Percentiles rank a stretch among this genome's conserved stretches.
Conservation (phyloP, 1,140 invertebrate species). For the Watersipora subatra region DNA sequence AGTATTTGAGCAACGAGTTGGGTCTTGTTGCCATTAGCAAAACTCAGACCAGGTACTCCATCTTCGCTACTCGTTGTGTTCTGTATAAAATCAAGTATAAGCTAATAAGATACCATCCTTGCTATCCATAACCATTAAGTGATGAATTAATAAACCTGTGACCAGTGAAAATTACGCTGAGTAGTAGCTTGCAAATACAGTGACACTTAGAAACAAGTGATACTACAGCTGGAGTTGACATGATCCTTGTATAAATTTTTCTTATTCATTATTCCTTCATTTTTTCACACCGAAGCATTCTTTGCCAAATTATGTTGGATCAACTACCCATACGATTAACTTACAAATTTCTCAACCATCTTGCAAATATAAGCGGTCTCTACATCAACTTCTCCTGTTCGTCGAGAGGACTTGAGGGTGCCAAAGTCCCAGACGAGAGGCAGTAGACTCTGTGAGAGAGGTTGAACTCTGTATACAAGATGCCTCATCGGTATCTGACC, state of each 20-base stretch:
- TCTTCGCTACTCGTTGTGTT: background rate
- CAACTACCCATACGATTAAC: background rate
- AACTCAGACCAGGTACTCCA: background rate
- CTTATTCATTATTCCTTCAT: background rate
- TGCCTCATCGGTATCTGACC: constrained; percentile 29
- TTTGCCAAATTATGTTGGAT: background rate
- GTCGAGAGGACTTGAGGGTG: constrained; percentile 11
- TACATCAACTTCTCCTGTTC: constrained; percentile 9
- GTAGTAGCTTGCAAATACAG: background rate
- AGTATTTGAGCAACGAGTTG: constrained; percentile 16
- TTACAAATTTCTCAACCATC: constrained; percentile 24
- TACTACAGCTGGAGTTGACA: too few species aligned
- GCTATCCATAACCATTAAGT: background rate
- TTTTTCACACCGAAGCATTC: background rate
- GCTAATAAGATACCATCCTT: background rate
- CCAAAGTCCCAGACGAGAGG: constrained; percentile 35
- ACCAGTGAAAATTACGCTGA: background rate
- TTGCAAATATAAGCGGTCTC: constrained; percentile 28
- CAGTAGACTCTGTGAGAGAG: constrained; percentile 28
- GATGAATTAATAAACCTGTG: too few species aligned
- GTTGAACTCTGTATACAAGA: constrained; percentile 29
- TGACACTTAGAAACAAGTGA: too few species aligned
- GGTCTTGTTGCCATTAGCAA: background rate
- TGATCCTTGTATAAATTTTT: too few species aligned
- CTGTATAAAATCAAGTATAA: background rate